Percentiles rank a stretch among this genome's conserved stretches.
phyloP scores from a whole-genome alignment of 2,888 invertebrate genomes.

The Sminthurides aquaticus region DNA sequence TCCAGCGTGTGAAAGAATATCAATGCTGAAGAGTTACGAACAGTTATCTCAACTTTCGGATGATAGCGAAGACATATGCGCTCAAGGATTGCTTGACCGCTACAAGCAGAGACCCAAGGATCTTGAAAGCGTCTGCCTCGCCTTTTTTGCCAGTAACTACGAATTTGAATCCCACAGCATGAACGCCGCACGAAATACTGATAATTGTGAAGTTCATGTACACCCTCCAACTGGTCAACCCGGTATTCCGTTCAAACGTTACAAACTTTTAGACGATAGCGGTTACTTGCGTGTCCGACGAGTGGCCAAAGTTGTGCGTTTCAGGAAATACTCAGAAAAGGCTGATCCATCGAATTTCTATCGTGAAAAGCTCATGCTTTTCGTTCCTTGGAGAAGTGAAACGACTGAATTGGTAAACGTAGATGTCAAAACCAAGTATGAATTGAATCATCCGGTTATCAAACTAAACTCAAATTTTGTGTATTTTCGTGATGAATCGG shows the following conservation, averaged over 20 bases:
- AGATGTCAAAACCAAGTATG: not conserved
- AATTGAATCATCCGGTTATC: not conserved
- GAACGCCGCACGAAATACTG: no score
- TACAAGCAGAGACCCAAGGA: conserved; percentile 41
- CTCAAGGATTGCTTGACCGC: conserved; percentile 36
- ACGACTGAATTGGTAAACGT: conserved; percentile 1
- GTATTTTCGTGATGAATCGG: not conserved
- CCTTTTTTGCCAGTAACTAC: conserved; percentile 39
- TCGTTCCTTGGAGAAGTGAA: conserved; percentile 44
- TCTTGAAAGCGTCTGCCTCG: conserved; percentile 42
- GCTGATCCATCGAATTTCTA: conserved; percentile 41
- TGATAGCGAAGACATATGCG: conserved; percentile 14
- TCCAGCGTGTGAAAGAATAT: conserved; percentile 40
- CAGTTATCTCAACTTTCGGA: conserved; percentile 30
- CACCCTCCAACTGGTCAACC: no score
- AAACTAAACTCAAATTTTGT: not conserved
- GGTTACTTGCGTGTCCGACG: conserved; percentile 15
- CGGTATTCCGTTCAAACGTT: not conserved
- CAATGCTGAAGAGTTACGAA: conserved; percentile 40
- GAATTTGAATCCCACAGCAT: not conserved
- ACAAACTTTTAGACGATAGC: not conserved
- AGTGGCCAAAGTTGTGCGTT: conserved; percentile 28
- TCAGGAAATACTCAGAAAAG: conserved; percentile 23
- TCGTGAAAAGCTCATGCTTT: conserved; percentile 44
- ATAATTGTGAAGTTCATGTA: no score